Percentiles rank a stretch among this genome's conserved stretches.
phyloP scores from a whole-genome alignment of 2,888 invertebrate species.

The Melinaea menophilus region DNA sequence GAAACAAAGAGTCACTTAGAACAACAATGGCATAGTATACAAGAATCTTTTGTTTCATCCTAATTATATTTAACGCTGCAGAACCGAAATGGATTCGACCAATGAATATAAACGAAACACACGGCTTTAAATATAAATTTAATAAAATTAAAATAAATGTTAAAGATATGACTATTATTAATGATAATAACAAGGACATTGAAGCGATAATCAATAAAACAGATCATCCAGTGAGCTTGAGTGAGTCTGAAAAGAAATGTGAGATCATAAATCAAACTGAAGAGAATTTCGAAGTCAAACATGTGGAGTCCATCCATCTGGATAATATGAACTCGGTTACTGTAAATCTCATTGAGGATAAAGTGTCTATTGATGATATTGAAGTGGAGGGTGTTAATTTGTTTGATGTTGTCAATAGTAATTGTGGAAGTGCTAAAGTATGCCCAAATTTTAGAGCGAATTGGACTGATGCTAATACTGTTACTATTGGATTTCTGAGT shows the following conservation, averaged over 20 bases:
- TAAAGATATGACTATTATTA: not conserved
- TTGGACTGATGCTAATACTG: slow-evolving; percentile 64
- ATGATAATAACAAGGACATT: not conserved
- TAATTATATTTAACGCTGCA: slow-evolving; percentile 9
- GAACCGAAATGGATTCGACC: slow-evolving; percentile 8
- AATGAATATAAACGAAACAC: not conserved
- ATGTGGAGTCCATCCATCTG: slow-evolving; percentile 52
- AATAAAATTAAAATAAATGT: not conserved
- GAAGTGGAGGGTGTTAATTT: slow-evolving; percentile 57
- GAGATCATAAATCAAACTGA: slow-evolving; percentile 28
- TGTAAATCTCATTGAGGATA: slow-evolving; percentile 57
- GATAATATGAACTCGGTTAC: slow-evolving; percentile 61
- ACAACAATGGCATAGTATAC: slow-evolving; percentile 8
- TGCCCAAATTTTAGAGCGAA: slow-evolving; percentile 48
- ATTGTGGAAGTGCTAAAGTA: slow-evolving; percentile 61
- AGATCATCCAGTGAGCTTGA: not conserved
- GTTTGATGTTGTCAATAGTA: slow-evolving; percentile 57
- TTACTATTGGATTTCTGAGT: slow-evolving; percentile 87
- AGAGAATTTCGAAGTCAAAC: slow-evolving; percentile 30
- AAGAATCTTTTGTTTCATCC: slow-evolving; percentile 4
- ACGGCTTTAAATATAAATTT: not conserved
- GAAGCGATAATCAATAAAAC: slow-evolving; percentile 8
- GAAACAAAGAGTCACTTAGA: not conserved
- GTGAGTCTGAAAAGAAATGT: slow-evolving; percentile 29
- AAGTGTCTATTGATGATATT: slow-evolving; percentile 50